A percentile compares a stretch with the other conserved stretches of the same genome.
Evolutionary conservation across 2,113 vertebrate genomes (phyloP).

Genomic region (Hyperopisus bebe): DNA sequence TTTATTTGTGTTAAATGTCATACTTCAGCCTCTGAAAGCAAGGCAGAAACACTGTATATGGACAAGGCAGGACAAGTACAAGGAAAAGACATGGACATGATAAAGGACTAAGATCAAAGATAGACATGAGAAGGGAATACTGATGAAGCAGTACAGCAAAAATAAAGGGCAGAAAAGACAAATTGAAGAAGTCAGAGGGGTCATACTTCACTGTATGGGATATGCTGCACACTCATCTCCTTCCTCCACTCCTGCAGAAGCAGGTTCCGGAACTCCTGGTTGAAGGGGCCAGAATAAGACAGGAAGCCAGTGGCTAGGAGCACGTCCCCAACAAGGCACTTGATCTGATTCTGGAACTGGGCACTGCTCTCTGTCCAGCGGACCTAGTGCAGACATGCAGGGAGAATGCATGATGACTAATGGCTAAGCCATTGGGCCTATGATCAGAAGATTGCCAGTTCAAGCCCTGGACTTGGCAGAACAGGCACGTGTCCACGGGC

Average conservation of each 20-base stretch:
- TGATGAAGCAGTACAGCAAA: not conserved
- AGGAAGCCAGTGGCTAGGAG: constrained; percentile 74
- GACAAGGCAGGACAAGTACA: not conserved
- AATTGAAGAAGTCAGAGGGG: not conserved
- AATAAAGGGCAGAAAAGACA: not conserved
- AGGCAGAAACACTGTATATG: not conserved
- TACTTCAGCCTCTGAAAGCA: not conserved
- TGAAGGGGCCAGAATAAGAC: constrained; percentile 75
- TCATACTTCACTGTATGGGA: constrained; percentile 60
- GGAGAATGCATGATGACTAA: not conserved
- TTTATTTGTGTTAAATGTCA: not conserved
- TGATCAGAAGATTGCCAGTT: not conserved
- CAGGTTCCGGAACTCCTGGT: constrained; percentile 73
- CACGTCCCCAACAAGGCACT: constrained; percentile 68
- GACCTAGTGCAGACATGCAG: constrained; percentile 43
- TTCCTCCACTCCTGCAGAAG: constrained; percentile 66
- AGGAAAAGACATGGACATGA: not conserved
- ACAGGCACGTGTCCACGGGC: not conserved
- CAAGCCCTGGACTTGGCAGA: not conserved
- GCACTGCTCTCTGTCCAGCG: constrained; percentile 75
- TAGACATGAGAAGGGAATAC: not conserved
- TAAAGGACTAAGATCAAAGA: not conserved
- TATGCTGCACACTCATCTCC: constrained; percentile 60
- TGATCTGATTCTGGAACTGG: constrained; percentile 65
- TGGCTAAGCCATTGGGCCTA: not conserved